Evolutionary conservation across 2,797 vertebrate genomes (phyloP).

Genomic region (Cynopterus sphinx): DNA sequence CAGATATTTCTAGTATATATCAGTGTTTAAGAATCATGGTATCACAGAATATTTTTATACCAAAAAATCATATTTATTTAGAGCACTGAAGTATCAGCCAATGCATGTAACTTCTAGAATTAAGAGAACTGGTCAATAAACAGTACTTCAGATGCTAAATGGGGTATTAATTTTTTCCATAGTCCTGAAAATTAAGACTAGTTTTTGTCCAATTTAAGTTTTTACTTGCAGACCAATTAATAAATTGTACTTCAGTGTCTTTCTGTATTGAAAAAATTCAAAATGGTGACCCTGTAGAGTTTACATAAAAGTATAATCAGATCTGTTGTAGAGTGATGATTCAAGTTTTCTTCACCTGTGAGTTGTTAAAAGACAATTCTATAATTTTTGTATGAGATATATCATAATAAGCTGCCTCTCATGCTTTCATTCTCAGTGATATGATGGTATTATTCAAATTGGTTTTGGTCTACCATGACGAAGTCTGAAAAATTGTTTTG

Average conservation of each 20-base stretch:
- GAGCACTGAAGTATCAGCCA: background rate
- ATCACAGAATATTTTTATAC: background rate
- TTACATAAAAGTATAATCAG: background rate
- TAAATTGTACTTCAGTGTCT: background rate
- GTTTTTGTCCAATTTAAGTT: background rate
- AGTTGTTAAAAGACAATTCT: background rate
- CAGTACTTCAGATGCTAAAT: background rate
- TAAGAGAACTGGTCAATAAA: background rate
- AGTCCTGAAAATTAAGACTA: background rate
- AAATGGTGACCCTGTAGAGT: background rate
- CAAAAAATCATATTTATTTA: background rate
- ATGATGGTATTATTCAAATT: background rate
- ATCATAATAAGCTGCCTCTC: background rate
- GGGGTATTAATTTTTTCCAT: background rate
- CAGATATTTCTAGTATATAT: background rate
- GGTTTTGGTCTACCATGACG: background rate
- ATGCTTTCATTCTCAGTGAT: background rate
- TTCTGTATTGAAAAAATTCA: background rate
- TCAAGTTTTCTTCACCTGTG: background rate
- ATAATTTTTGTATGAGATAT: background rate
- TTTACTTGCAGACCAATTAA: background rate
- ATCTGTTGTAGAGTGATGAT: background rate
- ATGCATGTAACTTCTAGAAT: background rate
- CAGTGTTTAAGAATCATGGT: background rate
- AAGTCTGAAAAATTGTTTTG: background rate